phyloP scores from a whole-genome alignment of 2,113 vertebrate genomes.

The Phalacrocorax aristotelis region DNA sequence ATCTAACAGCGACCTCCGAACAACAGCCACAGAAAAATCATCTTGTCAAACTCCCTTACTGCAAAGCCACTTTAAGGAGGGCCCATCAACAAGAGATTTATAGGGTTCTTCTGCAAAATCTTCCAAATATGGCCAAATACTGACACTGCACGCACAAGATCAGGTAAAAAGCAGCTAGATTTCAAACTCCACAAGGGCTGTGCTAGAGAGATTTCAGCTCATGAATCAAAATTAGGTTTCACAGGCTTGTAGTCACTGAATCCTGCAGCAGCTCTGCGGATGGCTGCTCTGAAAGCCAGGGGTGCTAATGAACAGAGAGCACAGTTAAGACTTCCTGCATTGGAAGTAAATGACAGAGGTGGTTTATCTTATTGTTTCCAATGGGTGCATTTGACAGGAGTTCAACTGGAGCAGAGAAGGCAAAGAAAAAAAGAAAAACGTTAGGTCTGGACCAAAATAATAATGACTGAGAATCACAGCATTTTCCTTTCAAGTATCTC shows the following conservation, averaged over 20 bases:
- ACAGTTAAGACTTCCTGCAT: constrained; percentile 54
- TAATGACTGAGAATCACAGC: neutral
- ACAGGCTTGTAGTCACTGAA: neutral
- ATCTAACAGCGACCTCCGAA: neutral
- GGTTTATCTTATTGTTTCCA: constrained; percentile 69
- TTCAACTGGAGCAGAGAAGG: neutral
- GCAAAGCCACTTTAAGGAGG: neutral
- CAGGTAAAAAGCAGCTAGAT: neutral
- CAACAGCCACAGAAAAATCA: neutral
- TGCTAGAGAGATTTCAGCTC: constrained; percentile 40
- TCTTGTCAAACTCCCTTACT: neutral
- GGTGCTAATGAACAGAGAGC: constrained; percentile 50
- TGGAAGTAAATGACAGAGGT: constrained; percentile 68
- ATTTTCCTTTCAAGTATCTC: constrained; percentile 38
- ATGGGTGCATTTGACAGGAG: constrained; percentile 49
- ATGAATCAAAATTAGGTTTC: constrained; percentile 58
- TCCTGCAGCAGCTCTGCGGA: constrained; percentile 52
- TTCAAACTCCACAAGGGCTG: neutral
- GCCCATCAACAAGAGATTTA: neutral
- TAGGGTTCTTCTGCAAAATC: neutral
- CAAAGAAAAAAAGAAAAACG: constrained; percentile 3
- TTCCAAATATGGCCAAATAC: neutral
- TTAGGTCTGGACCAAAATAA: constrained; percentile 53
- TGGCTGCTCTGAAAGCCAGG: constrained; percentile 22
- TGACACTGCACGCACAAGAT: neutral